These are phyloP conservation scores for Protonibea diacanthus DNA, from an alignment of 2,797 vertebrate species.

Conservation along the genomic window DNA sequence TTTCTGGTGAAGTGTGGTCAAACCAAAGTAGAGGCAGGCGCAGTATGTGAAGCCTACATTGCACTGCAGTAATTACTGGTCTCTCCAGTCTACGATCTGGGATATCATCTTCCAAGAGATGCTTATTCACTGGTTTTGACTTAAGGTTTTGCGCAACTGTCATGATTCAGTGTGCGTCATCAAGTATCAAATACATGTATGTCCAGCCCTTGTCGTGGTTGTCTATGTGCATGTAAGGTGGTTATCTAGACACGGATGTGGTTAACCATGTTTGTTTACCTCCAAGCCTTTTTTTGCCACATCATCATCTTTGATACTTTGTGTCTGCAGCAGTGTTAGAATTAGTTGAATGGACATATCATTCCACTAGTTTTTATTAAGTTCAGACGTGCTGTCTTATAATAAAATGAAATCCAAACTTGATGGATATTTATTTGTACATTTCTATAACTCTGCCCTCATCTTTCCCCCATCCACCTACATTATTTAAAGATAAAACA, in stretches of 20 bases:
- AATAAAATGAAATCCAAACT: not conserved
- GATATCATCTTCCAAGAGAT: conserved; percentile 41
- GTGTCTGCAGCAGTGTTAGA: not conserved
- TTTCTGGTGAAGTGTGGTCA: conserved; percentile 52
- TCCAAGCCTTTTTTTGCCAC: not conserved
- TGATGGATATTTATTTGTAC: not conserved
- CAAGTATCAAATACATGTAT: conserved; percentile 1
- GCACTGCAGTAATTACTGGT: conserved; percentile 40
- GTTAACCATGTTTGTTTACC: conserved; percentile 59
- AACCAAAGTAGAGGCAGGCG: conserved; percentile 38
- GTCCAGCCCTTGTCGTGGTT: conserved; percentile 4
- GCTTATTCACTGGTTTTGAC: conserved; percentile 57
- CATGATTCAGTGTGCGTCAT: conserved; percentile 67
- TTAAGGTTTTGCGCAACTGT: conserved; percentile 39
- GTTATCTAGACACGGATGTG: conserved; percentile 49
- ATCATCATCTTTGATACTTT: conserved; percentile 20
- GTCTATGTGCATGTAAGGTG: conserved; percentile 32
- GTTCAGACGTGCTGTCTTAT: not conserved
- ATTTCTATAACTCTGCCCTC: not conserved
- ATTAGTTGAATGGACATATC: not conserved
- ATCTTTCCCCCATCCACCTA: too few species aligned
- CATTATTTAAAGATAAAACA: too few species aligned
- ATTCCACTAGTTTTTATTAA: not conserved
- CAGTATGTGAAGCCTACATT: conserved; percentile 17
- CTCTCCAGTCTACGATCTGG: conserved; percentile 1